Conservation (phyloP, 2,888 invertebrate species). For the Drosophila pseudotakahashii region DNA sequence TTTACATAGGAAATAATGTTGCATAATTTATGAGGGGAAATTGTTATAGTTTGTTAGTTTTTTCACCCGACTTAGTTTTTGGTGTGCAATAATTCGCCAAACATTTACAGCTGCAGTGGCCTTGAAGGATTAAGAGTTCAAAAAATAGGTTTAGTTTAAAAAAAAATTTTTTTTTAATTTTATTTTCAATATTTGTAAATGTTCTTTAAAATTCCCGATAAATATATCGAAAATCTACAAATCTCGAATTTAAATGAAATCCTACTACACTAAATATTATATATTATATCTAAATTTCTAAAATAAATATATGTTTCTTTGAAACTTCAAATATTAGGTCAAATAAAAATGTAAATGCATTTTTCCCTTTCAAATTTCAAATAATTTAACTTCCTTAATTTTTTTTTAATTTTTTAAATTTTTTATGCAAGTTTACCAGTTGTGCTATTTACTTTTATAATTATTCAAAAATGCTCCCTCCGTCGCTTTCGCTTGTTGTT, state of each 20-base stretch:
- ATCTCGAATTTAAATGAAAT: no score
- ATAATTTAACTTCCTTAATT: background rate
- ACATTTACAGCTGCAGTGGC: conserved; percentile 11
- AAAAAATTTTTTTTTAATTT: no score
- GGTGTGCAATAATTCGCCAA: background rate
- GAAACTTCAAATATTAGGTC: no score
- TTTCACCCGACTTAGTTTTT: background rate
- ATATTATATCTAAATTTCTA: no score
- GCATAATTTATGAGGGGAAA: conserved; percentile 77
- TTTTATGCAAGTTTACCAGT: background rate
- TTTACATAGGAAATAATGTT: conserved; percentile 74
- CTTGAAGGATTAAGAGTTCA: conserved; percentile 36
- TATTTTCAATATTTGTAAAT: background rate
- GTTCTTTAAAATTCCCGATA: background rate
- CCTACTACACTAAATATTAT: no score
- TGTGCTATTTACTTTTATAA: conserved; percentile 1
- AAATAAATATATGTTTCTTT: no score
- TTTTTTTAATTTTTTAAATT: background rate
- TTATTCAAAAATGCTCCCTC: conserved; percentile 10
- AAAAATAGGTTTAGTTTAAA: no score
- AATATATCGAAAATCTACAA: no score
- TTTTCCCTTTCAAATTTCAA: background rate
- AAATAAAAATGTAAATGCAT: no score
- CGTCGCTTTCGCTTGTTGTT: conserved; percentile 6
- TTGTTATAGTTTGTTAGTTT: conserved; percentile 55